Conservation (phyloP, 2,113 vertebrate species). For the Jaculus jaculus region DNA sequence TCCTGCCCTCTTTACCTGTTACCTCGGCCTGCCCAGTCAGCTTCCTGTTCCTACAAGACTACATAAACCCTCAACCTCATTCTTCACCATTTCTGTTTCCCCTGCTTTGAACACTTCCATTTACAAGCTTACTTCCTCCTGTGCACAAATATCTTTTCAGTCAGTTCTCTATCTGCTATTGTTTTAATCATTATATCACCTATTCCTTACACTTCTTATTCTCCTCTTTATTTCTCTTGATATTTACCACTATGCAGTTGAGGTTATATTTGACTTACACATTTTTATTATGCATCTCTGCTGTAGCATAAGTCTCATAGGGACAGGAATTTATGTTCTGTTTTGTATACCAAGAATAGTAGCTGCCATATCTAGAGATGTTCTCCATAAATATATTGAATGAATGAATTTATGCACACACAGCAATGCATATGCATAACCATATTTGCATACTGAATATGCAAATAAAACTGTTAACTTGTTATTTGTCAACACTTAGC, state of each 20-base stretch:
- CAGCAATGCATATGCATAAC: not conserved
- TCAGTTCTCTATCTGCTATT: not conserved
- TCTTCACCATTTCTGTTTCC: not conserved
- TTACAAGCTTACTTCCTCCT: not conserved
- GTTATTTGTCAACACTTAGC: not conserved
- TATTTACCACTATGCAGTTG: not conserved
- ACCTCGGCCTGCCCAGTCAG: not conserved
- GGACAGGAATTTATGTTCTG: not conserved
- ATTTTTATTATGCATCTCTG: not conserved
- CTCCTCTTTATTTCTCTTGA: not conserved
- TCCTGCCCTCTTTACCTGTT: not conserved
- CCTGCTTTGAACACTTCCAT: not conserved
- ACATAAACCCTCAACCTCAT: not conserved
- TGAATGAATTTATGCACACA: not conserved
- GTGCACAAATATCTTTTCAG: not conserved
- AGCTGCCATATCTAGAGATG: not conserved
- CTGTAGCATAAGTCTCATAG: not conserved
- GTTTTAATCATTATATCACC: not conserved
- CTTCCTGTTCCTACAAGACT: not conserved
- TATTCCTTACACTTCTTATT: not conserved
- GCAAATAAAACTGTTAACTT: not conserved
- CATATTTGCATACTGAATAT: not conserved
- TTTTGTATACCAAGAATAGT: not conserved
- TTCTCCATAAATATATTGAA: not conserved
- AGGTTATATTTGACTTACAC: not conserved